A percentile compares a stretch with the other conserved stretches of the same genome.
Conservation (phyloP, 2,797 vertebrate genomes). For the Nyctibius grandis region DNA sequence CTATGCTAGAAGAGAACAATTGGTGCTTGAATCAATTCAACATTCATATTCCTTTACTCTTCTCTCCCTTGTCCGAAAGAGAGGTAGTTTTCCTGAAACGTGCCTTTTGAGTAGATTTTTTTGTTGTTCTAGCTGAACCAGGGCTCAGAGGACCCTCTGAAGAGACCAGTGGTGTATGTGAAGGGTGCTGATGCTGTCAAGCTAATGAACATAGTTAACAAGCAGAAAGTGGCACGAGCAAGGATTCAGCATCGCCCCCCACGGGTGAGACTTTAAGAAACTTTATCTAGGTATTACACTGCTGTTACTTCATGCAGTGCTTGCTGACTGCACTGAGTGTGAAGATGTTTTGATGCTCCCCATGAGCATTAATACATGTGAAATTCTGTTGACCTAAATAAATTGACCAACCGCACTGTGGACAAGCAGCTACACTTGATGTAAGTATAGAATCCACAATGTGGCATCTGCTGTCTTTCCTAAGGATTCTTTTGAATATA, state of each 20-base stretch:
- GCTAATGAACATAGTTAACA: slow-evolving; percentile 99
- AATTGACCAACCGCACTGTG: background rate
- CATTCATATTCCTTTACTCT: background rate
- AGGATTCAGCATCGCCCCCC: slow-evolving; percentile 95
- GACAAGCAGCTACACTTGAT: background rate
- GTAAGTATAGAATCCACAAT: background rate
- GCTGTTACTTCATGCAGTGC: background rate
- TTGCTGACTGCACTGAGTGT: background rate
- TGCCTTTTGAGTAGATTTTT: background rate
- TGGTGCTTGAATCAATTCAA: background rate
- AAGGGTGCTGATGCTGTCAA: slow-evolving; percentile 95
- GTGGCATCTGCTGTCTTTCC: background rate
- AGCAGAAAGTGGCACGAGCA: slow-evolving; percentile 97
- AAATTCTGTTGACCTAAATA: background rate
- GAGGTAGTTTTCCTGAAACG: background rate
- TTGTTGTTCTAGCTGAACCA: slow-evolving; percentile 85
- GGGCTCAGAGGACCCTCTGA: slow-evolving; percentile 91
- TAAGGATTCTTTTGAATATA: background rate
- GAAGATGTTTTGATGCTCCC: background rate
- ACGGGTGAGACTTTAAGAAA: slow-evolving; percentile 79
- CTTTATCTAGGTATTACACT: background rate
- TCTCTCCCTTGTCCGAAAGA: background rate
- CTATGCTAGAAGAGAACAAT: background rate
- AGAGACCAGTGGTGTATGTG: slow-evolving; percentile 97
- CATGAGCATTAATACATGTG: background rate